phyloP scores from a whole-genome alignment of 37 sponge, comb jelly and placozoan species.

The Chondrilla cf. caribensis region DNA sequence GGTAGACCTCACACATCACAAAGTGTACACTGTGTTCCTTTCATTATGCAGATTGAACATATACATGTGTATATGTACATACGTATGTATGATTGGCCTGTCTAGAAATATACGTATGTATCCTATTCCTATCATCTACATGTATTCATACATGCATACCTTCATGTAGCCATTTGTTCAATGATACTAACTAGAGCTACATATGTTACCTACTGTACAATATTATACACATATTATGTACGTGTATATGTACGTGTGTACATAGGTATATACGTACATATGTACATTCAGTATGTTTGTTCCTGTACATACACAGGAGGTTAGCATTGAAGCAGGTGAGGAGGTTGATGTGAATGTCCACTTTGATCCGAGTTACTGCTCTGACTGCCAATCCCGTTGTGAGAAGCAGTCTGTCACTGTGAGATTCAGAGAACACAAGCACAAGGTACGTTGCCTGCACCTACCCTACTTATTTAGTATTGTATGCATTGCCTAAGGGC shows the following conservation, averaged over 20 bases:
- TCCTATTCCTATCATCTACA: too few species aligned
- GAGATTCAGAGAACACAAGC: constrained; percentile 88
- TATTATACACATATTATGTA: too few species aligned
- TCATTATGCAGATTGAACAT: neutral
- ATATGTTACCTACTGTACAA: neutral
- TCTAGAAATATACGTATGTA: neutral
- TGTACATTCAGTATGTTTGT: neutral
- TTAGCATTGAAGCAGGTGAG: constrained; percentile 43
- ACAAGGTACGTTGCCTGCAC: constrained; percentile 72
- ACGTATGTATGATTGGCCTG: neutral
- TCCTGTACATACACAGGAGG: constrained; percentile 28
- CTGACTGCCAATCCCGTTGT: constrained; percentile 51
- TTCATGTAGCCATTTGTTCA: neutral
- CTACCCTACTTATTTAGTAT: too few species aligned
- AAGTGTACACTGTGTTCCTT: neutral
- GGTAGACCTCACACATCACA: neutral
- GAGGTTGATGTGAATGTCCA: constrained; percentile 35
- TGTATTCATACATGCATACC: too few species aligned
- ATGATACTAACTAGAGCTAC: neutral
- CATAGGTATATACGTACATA: neutral
- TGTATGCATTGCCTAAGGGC: too few species aligned
- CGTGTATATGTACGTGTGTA: neutral
- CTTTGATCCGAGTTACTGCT: constrained; percentile 86
- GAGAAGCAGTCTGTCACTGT: constrained; percentile 63
- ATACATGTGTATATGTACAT: neutral